These are phyloP conservation scores for Tautogolabrus adspersus DNA, from an alignment of 2,113 vertebrate species.

Conservation along the genomic window DNA sequence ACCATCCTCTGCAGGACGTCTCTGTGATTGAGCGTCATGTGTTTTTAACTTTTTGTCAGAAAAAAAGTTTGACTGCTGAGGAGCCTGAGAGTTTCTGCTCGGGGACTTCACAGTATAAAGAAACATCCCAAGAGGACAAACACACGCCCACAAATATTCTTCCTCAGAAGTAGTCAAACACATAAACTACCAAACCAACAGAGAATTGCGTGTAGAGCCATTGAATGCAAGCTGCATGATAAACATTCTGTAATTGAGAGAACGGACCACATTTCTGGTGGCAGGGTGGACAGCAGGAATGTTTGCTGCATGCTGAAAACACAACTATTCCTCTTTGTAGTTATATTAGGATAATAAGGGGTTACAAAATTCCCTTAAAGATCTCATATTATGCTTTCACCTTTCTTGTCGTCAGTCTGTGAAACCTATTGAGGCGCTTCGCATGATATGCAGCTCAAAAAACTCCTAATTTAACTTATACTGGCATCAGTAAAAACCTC, in stretches of 20 bases:
- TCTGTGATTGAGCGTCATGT: background rate
- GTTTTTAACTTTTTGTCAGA: background rate
- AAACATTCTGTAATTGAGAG: conserved; percentile 35
- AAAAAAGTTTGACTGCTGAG: background rate
- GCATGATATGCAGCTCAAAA: no score
- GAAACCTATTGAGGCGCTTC: no score
- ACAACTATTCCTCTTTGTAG: background rate
- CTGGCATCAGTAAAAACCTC: no score
- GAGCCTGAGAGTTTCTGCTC: background rate
- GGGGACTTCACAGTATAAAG: background rate
- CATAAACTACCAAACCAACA: background rate
- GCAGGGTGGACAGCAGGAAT: background rate
- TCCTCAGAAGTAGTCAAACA: no score
- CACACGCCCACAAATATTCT: background rate
- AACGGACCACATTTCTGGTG: conserved; percentile 38
- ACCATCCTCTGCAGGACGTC: background rate
- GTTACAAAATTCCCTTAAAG: background rate
- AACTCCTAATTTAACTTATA: no score
- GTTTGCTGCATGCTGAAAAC: background rate
- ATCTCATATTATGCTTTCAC: no score
- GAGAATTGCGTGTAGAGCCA: background rate
- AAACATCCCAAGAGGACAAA: background rate
- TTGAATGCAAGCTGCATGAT: conserved; percentile 40
- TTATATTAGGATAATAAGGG: background rate
- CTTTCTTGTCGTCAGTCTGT: no score